Conservation (phyloP, 1,140 invertebrate species). For the Dendrolimus punctatus region DNA sequence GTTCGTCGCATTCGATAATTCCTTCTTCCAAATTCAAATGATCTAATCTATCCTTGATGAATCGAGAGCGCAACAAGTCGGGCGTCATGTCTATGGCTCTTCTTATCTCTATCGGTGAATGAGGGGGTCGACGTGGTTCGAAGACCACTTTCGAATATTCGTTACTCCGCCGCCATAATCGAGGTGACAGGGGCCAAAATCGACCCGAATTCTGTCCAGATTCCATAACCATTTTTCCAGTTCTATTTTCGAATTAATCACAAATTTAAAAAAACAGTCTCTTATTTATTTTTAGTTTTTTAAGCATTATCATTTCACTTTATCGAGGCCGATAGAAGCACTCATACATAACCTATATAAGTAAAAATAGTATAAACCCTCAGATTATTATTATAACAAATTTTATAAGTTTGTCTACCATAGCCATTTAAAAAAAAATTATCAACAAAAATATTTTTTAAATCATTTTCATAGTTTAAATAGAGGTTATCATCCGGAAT, state of each 20-base stretch:
- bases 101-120: slow-evolving; percentile 42
- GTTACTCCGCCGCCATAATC: slow-evolving; percentile 57
- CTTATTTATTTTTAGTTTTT: no score
- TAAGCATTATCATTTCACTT: no score
- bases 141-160: slow-evolving; percentile 63
- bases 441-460: no score
- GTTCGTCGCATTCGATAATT: slow-evolving; percentile 15
- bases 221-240: slow-evolving; percentile 61
- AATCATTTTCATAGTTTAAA: no score
- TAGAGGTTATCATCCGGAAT: no score
- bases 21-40: slow-evolving; percentile 45
- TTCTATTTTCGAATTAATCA: neutral
- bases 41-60: slow-evolving; percentile 47
- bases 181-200: slow-evolving; percentile 60
- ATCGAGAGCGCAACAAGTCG: slow-evolving; percentile 46
- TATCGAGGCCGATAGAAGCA: no score
- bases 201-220: slow-evolving; percentile 44
- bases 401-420: no score
- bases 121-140: slow-evolving; percentile 53
- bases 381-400: no score
- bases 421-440: no score
- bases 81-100: slow-evolving; percentile 43
- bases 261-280: no score
- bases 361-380: no score
- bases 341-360: no score